Conservation (phyloP, 2,113 vertebrate species). For the Polypterus senegalus region DNA sequence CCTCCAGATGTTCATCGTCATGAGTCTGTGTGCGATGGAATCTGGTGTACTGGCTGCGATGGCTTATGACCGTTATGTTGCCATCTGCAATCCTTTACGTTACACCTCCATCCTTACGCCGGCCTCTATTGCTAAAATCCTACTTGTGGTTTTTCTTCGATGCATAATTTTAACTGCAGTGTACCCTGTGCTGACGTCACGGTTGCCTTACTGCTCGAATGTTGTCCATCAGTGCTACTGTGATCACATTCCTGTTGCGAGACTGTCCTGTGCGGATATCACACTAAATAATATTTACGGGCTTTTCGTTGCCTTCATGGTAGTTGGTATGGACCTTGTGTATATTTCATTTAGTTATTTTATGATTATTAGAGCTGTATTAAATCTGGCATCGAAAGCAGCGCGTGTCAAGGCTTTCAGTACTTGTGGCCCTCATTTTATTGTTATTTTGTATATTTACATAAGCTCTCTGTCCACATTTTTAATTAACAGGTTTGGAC, state of each 20-base stretch:
- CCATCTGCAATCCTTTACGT: conserved; percentile 18
- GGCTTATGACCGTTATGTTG: too few species aligned
- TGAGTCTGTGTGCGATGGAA: too few species aligned
- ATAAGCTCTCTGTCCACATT: too few species aligned
- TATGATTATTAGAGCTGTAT: background rate
- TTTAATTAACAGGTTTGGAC: too few species aligned
- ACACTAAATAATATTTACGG: background rate
- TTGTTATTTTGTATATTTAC: too few species aligned
- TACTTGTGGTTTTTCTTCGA: conserved; percentile 8
- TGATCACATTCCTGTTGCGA: conserved; percentile 1
- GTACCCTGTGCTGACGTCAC: background rate
- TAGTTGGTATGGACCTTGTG: background rate
- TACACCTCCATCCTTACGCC: conserved; percentile 33
- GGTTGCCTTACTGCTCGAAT: background rate
- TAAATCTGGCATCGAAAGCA: too few species aligned
- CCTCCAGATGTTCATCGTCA: conserved; percentile 34
- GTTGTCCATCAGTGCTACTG: background rate
- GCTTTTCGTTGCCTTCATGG: background rate
- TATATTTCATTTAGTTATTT: background rate
- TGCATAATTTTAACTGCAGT: conserved; percentile 4
- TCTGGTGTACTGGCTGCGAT: too few species aligned
- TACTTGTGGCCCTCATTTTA: too few species aligned
- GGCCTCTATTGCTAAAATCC: conserved; percentile 23
- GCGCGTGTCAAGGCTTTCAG: too few species aligned
- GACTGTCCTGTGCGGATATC: background rate